A percentile compares a stretch with the other conserved stretches of the same genome.
Evolutionary conservation across 2,797 vertebrate genomes (phyloP).

Genomic region (Trichosurus vulpecula): DNA sequence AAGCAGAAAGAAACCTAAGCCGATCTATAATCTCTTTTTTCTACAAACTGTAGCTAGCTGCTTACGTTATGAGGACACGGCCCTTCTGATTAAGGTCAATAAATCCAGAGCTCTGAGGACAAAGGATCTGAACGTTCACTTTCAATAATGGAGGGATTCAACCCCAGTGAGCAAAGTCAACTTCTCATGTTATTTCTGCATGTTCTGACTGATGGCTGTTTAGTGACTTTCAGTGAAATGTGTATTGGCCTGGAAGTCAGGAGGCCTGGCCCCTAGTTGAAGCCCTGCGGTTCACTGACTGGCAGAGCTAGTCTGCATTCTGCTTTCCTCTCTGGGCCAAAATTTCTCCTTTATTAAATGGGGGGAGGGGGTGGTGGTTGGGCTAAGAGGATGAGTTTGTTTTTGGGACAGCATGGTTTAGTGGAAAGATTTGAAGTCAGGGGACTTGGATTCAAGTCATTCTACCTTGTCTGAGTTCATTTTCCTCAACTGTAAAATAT

Average conservation of each 20-base stretch:
- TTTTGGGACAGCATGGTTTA: not conserved
- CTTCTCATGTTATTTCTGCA: not conserved
- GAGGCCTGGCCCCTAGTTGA: not conserved
- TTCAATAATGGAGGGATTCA: conserved; percentile 10
- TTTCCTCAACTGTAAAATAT: not conserved
- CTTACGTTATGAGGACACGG: conserved; percentile 33
- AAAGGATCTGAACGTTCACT: conserved; percentile 39
- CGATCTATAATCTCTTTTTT: conserved; percentile 47
- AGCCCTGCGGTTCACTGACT: not conserved
- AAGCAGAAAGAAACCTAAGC: conserved; percentile 75
- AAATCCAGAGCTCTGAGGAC: conserved; percentile 37
- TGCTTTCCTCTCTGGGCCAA: not conserved
- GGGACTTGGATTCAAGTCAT: not conserved
- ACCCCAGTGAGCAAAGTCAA: conserved; percentile 11
- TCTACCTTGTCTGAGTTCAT: not conserved
- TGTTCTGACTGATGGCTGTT: not conserved
- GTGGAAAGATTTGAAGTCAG: not conserved
- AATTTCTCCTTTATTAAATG: not conserved
- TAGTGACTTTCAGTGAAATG: not conserved
- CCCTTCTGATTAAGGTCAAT: conserved; percentile 63
- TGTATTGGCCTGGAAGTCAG: not conserved
- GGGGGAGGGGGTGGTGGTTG: too few relatives aligned
- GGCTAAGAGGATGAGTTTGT: not conserved
- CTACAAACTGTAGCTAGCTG: conserved; percentile 18
- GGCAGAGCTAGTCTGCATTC: not conserved